Evolutionary conservation across 2,113 vertebrate species (phyloP), one percentile per base, ranked within the genome.

Genomic region (Cinclus mexicanus): DNA sequence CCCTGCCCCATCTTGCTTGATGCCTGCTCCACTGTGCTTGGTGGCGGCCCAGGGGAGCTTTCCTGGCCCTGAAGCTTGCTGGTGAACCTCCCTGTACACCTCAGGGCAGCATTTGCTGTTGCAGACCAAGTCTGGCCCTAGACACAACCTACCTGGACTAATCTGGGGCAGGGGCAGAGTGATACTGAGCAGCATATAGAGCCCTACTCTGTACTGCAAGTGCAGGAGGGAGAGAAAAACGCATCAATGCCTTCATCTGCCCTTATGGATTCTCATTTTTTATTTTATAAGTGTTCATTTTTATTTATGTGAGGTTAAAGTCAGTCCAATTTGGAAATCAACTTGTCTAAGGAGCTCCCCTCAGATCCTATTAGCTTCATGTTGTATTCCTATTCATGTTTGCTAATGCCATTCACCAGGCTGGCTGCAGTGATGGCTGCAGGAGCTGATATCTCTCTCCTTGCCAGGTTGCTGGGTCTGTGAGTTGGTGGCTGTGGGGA

Each of bases 251-350:
- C 53, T 95, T 96, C 70, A 64, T 83, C 83, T 88, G 93, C 87
- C 94, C 68, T 85, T 76, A 92, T 71, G 92, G 90, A 91, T n/a
- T n/a, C n/a, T n/a, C n/a, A n/a, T n/a, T n/a, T n/a, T n/a, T n/a
- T n/a, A 65, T 94, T 95, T 95, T 95, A 72, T 89, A 94, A 95
- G 49, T 4, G 3, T 95, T 95, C 95, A 89, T 87, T 95, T 96
- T 97, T 94, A 93, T 96, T 94, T 96, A 93, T 95, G 91, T 94
- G 92, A 89, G 90, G 90, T 93, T 96, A 93, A 96, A 96, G 95
- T 96, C 95, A 95, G 87, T 90, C 91, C 90, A 68, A 84, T 97
- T 96, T 97, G 95, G 90, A 95, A 97, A 97, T 96, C 95, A 93
- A 86, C 95, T 96, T 90, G 87, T 96, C 95, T 95, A 70, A 94